Evolutionary conservation across 2,113 vertebrate species (phyloP).

Genomic region (Silurus asotus): DNA sequence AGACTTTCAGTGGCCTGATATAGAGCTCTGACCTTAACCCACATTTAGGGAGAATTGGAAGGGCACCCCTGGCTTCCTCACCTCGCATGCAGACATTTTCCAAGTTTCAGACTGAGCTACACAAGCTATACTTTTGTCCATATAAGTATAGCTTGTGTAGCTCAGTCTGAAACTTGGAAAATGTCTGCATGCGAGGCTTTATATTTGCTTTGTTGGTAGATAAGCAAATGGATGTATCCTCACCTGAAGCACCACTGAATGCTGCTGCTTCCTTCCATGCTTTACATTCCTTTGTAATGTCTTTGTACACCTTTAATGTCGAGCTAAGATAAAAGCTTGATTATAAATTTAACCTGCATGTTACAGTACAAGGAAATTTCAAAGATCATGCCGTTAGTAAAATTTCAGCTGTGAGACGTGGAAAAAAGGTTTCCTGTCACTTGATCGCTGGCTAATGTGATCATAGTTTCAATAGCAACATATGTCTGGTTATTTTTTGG

Average conservation of each 20-base stretch:
- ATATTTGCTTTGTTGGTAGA: neutral
- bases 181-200: neutral
- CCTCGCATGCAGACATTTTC: neutral
- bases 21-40: no score
- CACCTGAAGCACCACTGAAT: neutral
- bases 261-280: neutral
- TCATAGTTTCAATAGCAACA: no score
- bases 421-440: no score
- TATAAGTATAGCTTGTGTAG: no score
- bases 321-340: neutral
- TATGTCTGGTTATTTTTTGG: no score
- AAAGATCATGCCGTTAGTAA: no score
- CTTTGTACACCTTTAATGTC: neutral
- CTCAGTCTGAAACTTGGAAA: neutral
- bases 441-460: no score
- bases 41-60: no score
- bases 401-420: no score
- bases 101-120: neutral
- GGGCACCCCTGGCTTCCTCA: no score
- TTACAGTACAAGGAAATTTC: neutral
- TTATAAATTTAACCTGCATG: neutral
- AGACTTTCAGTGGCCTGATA: no score
- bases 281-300: neutral
- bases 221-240: neutral
- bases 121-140: no score